Evolutionary conservation across 2,888 invertebrate species (phyloP), one percentile per base, ranked within the genome.

Genomic region (Eledona agricola): DNA sequence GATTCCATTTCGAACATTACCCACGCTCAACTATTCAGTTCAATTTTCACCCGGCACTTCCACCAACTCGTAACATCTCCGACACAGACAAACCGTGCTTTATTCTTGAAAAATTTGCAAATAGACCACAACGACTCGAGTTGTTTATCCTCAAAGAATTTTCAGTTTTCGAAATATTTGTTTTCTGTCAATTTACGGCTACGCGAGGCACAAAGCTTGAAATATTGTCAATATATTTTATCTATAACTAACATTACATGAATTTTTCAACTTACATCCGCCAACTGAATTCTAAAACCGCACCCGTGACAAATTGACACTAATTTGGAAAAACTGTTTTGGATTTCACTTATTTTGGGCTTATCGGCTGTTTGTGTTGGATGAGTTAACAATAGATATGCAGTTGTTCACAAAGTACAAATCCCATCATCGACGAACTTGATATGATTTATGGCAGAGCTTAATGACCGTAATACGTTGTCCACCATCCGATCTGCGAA

Each of bases 401-500:
- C 31, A 42, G 50, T 50, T 50, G 50, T 40, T 50, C 50, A 32
- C 42, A 50, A 50, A 50, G 32, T 50, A 49, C 34, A 42, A 50
- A 50, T 50, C 50, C 42, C 50, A 50, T 50, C 50, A 50, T 17
- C 23, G 29, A 10, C 42, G 22, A 42, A 50, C 7, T 38, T 50
- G 32, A 50, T 32, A 40, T 49, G 50, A 50, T 50, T 50, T 50
- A 50, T 42, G 26, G 11, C 26, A 3, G 31, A 26, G 40, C 40
- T 50, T 50, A 50, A 50, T 42, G 50, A 34, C 40, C 26, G 32
- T 50, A 34, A 26, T 26, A 32, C 34, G 4, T 32, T 28, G 50
- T 50, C 50, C 40, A 35, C 42, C 31, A 29, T n/a, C 25, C 35
- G 35, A 47, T 47, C 47, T 47, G 29, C 37, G 22, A 47, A 47